Conservation (phyloP, 2,797 vertebrate genomes). For the Acanthurus lineatus region DNA sequence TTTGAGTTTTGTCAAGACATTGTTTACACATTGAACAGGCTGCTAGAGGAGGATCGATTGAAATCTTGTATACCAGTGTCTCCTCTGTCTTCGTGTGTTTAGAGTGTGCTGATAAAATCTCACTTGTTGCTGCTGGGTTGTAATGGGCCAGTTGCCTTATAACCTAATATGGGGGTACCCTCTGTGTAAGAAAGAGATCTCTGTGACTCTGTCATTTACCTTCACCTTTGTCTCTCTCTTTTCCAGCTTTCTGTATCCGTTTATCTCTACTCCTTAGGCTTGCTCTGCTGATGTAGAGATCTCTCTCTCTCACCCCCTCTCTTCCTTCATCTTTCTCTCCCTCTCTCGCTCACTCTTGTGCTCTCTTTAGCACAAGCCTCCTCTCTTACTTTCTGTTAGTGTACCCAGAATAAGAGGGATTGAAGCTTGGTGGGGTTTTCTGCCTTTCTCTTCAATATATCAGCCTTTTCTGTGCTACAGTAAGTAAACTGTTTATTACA, state of each 20-base stretch:
- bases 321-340: not conserved
- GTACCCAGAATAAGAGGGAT: constrained; percentile 69
- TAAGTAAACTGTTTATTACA: constrained; percentile 72
- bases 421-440: constrained; percentile 61
- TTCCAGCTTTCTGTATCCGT: constrained; percentile 37
- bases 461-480: constrained; percentile 52
- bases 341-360: constrained; percentile 16
- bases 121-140: constrained; percentile 50
- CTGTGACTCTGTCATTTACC: constrained; percentile 15
- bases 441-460: constrained; percentile 50
- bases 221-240: constrained; percentile 24
- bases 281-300: constrained; percentile 36
- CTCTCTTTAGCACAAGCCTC: constrained; percentile 46
- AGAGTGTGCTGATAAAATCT: constrained; percentile 79
- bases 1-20: constrained; percentile 47
- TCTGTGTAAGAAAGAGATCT: constrained; percentile 48
- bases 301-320: constrained; percentile 40
- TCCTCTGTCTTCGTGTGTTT: constrained; percentile 64
- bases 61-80: constrained; percentile 54
- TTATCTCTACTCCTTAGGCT: constrained; percentile 39
- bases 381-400: constrained; percentile 63
- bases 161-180: constrained; percentile 87
- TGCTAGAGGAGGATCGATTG: constrained; percentile 66
- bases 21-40: constrained; percentile 51
- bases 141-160: constrained; percentile 65